A percentile compares a stretch with the other conserved stretches of the same genome.
Evolutionary conservation across 1,140 invertebrate species (phyloP).

Genomic region (Lutraria rhynchaena): DNA sequence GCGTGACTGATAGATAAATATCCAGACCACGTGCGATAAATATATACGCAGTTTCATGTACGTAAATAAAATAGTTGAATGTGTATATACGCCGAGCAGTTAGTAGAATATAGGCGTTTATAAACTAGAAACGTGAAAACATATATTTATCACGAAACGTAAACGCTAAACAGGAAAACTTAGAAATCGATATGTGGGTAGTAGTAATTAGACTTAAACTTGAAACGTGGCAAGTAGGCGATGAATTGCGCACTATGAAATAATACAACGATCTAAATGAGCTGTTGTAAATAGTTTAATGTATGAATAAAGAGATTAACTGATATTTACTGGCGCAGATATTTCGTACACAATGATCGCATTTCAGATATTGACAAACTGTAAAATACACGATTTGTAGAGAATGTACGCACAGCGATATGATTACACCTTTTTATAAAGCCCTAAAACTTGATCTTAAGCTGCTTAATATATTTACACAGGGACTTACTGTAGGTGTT

Average conservation of each 20-base stretch:
- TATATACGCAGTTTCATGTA: not conserved
- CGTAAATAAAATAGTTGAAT: not conserved
- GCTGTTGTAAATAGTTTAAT: no score
- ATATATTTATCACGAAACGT: not conserved
- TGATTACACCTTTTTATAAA: no score
- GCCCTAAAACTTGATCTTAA: not conserved
- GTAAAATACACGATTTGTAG: no score
- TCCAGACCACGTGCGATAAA: not conserved
- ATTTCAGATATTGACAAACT: no score
- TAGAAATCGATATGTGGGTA: slow-evolving; percentile 1
- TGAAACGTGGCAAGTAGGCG: slow-evolving; percentile 26
- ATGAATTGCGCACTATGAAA: slow-evolving; percentile 14
- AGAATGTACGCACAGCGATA: no score
- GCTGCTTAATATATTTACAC: not conserved
- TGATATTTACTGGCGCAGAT: no score
- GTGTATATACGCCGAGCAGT: not conserved
- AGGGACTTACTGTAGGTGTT: not conserved
- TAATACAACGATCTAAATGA: no score
- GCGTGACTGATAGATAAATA: slow-evolving; percentile 41
- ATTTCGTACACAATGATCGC: no score
- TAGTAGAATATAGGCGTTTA: not conserved
- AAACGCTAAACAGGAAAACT: not conserved
- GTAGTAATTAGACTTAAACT: slow-evolving; percentile 14
- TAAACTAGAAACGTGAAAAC: not conserved
- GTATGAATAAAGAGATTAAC: no score